These are phyloP conservation scores for Cryptosula pallasiana DNA, from an alignment of 2,888 invertebrate species.

Conservation along the genomic window DNA sequence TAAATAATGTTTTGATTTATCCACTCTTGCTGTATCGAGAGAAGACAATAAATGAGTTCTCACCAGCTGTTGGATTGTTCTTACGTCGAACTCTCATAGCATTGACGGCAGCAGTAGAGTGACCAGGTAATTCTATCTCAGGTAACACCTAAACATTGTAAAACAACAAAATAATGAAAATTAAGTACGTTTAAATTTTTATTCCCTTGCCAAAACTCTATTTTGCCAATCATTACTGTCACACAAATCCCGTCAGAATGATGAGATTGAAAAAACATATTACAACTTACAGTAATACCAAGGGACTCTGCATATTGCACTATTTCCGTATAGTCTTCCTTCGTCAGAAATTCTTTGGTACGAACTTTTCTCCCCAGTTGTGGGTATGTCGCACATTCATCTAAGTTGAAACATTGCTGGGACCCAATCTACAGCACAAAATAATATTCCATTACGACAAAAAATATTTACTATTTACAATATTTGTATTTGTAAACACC, in stretches of 20 bases:
- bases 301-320: conserved; percentile 36
- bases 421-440: conserved; percentile 46
- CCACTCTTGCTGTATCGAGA: too few relatives aligned
- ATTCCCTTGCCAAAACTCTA: too few relatives aligned
- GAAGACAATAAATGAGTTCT: background rate
- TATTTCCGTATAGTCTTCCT: conserved; percentile 41
- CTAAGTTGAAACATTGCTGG: conserved; percentile 38
- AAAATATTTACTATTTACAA: too few relatives aligned
- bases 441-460: too few relatives aligned
- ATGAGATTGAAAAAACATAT: too few relatives aligned
- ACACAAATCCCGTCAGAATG: too few relatives aligned
- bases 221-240: too few relatives aligned
- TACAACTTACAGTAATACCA: conserved; percentile 37
- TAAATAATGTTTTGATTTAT: too few relatives aligned
- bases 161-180: too few relatives aligned
- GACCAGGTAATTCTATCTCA: conserved; percentile 48
- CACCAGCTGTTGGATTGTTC: background rate
- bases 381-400: conserved; percentile 32
- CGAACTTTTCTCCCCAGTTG: conserved; percentile 41
- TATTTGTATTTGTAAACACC: too few relatives aligned
- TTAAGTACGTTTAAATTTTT: too few relatives aligned
- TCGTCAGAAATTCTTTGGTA: conserved; percentile 38
- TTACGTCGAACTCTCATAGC: conserved; percentile 36
- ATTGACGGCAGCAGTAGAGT: conserved; percentile 41
- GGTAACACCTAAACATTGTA: conserved; percentile 35